phyloP scores from a whole-genome alignment of 1,140 invertebrate species.

The Oryzaephilus surinamensis region DNA sequence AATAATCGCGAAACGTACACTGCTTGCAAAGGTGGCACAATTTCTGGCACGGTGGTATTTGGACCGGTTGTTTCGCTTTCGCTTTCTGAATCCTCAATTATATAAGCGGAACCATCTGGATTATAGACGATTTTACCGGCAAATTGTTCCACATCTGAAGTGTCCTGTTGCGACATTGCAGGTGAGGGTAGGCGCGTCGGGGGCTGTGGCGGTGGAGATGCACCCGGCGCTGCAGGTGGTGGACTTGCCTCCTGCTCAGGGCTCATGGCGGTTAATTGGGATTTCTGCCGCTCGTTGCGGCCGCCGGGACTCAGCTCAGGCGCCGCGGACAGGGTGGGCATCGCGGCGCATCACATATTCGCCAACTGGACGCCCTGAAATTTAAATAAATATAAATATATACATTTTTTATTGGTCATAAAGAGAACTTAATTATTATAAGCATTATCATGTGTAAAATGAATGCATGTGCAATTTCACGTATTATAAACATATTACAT shows the following conservation, averaged over 20 bases:
- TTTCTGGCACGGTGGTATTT: slow-evolving; percentile 40
- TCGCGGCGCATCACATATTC: slow-evolving; percentile 38
- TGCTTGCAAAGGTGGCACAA: slow-evolving; percentile 54
- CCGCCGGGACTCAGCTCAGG: slow-evolving; percentile 36
- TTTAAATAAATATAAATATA: slow-evolving; percentile 16
- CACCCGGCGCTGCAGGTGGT: slow-evolving; percentile 45
- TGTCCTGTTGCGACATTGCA: slow-evolving; percentile 33
- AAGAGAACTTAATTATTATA: too few species aligned
- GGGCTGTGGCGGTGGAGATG: slow-evolving; percentile 47
- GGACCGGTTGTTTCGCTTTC: slow-evolving; percentile 39
- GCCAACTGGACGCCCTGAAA: slow-evolving; percentile 35
- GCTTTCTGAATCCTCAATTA: slow-evolving; percentile 84
- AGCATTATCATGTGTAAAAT: too few species aligned
- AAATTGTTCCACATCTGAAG: slow-evolving; percentile 82
- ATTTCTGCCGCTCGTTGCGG: slow-evolving; percentile 30
- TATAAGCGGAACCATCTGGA: slow-evolving; percentile 92
- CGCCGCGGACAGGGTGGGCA: slow-evolving; percentile 37
- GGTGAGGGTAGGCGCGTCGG: slow-evolving; percentile 40
- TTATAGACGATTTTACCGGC: slow-evolving; percentile 97
- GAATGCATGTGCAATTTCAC: too few species aligned
- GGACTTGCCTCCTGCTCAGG: slow-evolving; percentile 51
- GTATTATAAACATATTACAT: too few species aligned
- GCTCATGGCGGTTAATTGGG: slow-evolving; percentile 42
- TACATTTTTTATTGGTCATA: slow-evolving; percentile 1
- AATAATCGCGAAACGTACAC: slow-evolving; percentile 76